These are phyloP conservation scores for Lepisosteus oculatus DNA, from an alignment of 2,113 vertebrate genomes.

Conservation along the genomic window DNA sequence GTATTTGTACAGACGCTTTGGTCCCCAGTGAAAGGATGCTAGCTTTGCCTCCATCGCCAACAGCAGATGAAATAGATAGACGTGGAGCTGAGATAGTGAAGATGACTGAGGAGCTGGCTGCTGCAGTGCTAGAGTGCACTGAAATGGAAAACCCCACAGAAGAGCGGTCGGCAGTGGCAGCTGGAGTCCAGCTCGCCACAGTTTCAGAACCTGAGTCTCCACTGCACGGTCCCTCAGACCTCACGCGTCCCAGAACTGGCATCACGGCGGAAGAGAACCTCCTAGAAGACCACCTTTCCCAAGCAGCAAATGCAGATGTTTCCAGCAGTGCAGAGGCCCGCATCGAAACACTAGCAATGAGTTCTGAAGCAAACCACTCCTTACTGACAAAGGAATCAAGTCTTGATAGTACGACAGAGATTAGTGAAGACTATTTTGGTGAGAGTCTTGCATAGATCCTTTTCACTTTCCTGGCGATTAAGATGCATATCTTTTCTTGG, in stretches of 20 bases:
- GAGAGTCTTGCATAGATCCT: conserved; percentile 49
- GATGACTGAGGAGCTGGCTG: conserved; percentile 49
- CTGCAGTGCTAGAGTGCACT: conserved; percentile 48
- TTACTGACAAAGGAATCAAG: conserved; percentile 31
- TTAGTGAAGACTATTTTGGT: conserved; percentile 39
- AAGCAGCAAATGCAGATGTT: background rate
- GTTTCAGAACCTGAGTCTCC: conserved; percentile 38
- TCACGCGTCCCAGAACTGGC: conserved; percentile 26
- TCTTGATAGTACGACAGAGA: conserved; percentile 31
- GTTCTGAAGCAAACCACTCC: background rate
- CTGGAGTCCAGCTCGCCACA: conserved; percentile 36
- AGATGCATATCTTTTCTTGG: too few relatives aligned
- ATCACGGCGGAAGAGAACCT: background rate
- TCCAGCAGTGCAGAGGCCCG: conserved; percentile 19
- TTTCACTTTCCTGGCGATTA: background rate
- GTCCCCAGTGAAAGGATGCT: conserved; percentile 27
- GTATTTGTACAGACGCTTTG: conserved; percentile 42
- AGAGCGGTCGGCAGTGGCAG: conserved; percentile 32
- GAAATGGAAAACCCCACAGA: conserved; percentile 25
- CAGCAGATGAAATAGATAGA: conserved; percentile 55
- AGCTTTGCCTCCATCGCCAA: conserved; percentile 50
- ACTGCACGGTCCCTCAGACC: conserved; percentile 31
- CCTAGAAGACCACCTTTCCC: conserved; percentile 16
- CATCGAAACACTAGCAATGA: conserved; percentile 4
- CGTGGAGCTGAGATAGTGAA: conserved; percentile 54